Evolutionary conservation across 2,888 invertebrate species (phyloP).

Genomic region (Pelosia muscerda): DNA sequence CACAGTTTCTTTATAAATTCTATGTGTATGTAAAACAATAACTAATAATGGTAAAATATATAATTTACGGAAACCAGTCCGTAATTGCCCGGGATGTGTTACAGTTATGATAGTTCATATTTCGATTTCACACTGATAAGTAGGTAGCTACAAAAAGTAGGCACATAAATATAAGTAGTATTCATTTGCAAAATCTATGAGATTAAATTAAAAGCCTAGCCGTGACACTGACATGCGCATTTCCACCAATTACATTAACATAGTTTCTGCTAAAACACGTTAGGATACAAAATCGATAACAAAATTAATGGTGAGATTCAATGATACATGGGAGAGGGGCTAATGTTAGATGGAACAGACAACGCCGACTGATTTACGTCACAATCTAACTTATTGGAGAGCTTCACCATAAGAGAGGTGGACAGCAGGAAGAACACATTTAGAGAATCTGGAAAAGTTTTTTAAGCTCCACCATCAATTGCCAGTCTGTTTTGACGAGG

Average conservation of each 20-base stretch:
- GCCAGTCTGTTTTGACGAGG: constrained; percentile 98
- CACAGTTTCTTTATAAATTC: not conserved
- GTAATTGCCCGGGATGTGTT: not conserved
- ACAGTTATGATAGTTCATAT: not conserved
- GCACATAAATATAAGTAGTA: not conserved
- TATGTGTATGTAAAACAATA: constrained; percentile 2
- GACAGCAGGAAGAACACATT: constrained; percentile 52
- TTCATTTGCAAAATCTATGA: constrained; percentile 10
- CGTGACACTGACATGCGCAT: constrained; percentile 39
- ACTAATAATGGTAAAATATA: not conserved
- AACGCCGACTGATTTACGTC: constrained; percentile 50
- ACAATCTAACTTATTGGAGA: constrained; percentile 57
- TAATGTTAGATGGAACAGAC: constrained; percentile 79
- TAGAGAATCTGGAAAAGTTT: constrained; percentile 98
- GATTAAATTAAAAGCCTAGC: constrained; percentile 39
- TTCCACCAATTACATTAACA: constrained; percentile 38
- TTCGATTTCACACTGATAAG: not conserved
- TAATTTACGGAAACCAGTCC: not conserved
- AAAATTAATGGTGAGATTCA: constrained; percentile 54
- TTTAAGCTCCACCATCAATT: constrained; percentile 99
- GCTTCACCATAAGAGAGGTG: constrained; percentile 53
- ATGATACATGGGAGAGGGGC: constrained; percentile 52
- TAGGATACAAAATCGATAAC: constrained; percentile 36
- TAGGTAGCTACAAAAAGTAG: not conserved
- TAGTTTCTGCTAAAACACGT: constrained; percentile 33